Base-by-base conservation (phyloP, 2,113 vertebrate species). In the Gobio gobio region DNA sequence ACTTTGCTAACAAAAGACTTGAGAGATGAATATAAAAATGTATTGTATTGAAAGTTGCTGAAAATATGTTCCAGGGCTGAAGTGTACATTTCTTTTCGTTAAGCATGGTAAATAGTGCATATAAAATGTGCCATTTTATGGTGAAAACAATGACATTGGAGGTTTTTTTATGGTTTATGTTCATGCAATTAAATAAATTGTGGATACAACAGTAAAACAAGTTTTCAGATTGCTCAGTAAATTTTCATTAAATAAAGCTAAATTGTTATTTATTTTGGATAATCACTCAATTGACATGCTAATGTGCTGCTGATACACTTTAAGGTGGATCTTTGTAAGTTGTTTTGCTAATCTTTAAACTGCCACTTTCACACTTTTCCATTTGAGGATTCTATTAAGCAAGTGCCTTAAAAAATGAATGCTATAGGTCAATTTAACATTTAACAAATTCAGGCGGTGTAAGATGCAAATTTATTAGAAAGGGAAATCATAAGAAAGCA, bases 401-500 rank as follows among this genome's bases (percentile, higher is more conserved):
- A 1, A 47, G 26, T 26, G 13, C 58, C 6, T 18, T 26, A 5
- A 79, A 63, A 61, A n/a, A 59, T n/a, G 56, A 45, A 47, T 64
- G 59, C 24, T 49, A 45, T 16, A 29, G 59, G 14, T 64, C n/a
- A 64, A 18, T 80, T 80, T 47, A 64, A 64, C 36, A 49, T n/a
- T 24, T 61, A 80, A 64, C 40, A 80, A 63, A 64, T 63, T 26
- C n/a, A 64, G 9, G 59, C 13, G 2, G 33, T 0, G 1, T 56
- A 61, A 61, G 56, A 43, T 43, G 36, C 56, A 33, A 43, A 78
- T 78, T n/a, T 43, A 61, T 78, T 78, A 16, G 51, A 77, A 36
- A 56, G 7, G 18, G 6, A 13, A 61, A 43, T 13, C 20, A 16
- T 61, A 61, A 16, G 33, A 58, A 59, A 16, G 54, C 33, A 43